Evolutionary conservation across 2,797 vertebrate genomes (phyloP).

Genomic region (Hoplostethus atlanticus): DNA sequence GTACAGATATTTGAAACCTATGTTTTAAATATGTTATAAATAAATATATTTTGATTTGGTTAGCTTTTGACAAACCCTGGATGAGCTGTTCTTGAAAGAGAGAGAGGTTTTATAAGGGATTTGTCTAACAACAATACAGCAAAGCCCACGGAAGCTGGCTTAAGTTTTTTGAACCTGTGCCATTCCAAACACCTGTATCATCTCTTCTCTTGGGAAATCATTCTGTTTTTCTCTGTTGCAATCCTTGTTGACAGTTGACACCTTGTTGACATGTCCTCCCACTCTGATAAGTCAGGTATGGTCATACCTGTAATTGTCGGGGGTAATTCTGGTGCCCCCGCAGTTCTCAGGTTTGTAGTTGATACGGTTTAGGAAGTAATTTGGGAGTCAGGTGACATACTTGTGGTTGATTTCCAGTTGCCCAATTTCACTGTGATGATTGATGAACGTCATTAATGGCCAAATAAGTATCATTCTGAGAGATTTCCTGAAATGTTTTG

Average conservation of each 20-base stretch:
- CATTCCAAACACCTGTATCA: background rate
- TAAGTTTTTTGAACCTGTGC: constrained; percentile 7
- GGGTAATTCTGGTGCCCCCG: constrained; percentile 35
- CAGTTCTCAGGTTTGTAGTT: constrained; percentile 45
- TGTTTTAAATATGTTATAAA: background rate
- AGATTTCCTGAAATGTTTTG: too few relatives aligned
- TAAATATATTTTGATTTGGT: too few relatives aligned
- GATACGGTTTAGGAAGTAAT: constrained; percentile 52
- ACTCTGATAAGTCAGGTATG: constrained; percentile 34
- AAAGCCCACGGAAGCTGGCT: constrained; percentile 25
- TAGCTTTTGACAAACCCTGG: constrained; percentile 14
- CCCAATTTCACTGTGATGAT: too few relatives aligned
- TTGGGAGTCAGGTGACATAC: constrained; percentile 35
- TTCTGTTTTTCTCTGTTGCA: constrained; percentile 31
- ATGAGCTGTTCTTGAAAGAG: constrained; percentile 7
- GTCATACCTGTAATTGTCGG: constrained; percentile 9
- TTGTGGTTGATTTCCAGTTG: constrained; percentile 22
- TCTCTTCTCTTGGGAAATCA: constrained; percentile 17
- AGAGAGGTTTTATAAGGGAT: constrained; percentile 9
- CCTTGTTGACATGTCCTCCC: constrained; percentile 47
- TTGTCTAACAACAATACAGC: constrained; percentile 14
- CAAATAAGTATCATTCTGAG: too few relatives aligned
- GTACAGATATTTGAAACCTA: constrained; percentile 20
- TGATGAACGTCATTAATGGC: too few relatives aligned
- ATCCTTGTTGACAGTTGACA: constrained; percentile 62